phyloP scores from a whole-genome alignment of 2,113 vertebrate genomes.

The Argyrosomus japonicus region DNA sequence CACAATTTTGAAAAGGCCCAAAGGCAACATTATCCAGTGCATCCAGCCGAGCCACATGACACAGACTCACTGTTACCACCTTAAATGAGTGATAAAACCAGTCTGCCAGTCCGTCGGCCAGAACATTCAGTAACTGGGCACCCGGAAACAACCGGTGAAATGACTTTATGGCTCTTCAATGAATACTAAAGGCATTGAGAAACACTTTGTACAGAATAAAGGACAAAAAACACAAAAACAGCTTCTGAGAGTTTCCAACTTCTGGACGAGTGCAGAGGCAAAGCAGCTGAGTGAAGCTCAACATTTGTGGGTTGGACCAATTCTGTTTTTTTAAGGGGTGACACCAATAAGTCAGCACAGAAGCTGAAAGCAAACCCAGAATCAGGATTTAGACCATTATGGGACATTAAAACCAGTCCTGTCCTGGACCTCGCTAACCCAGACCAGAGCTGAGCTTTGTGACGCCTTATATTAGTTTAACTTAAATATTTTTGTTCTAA shows the following conservation, averaged over 20 bases:
- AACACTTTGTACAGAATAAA: slow-evolving; percentile 41
- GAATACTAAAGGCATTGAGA: slow-evolving; percentile 20
- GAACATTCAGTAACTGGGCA: slow-evolving; percentile 19
- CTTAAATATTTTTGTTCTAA: neutral
- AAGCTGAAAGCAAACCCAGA: neutral
- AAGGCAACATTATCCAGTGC: slow-evolving; percentile 16
- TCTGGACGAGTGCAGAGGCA: neutral
- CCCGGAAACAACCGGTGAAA: neutral
- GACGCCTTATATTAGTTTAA: too few relatives aligned
- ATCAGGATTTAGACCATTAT: neutral
- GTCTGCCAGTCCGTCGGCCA: neutral
- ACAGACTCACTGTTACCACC: slow-evolving; percentile 21
- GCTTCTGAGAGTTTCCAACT: slow-evolving; percentile 6
- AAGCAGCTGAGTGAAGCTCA: neutral
- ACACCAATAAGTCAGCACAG: neutral
- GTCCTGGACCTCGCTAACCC: neutral
- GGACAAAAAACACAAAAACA: slow-evolving; percentile 35
- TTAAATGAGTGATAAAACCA: slow-evolving; percentile 13
- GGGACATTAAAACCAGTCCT: neutral
- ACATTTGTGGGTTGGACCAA: neutral
- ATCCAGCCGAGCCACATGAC: slow-evolving; percentile 14
- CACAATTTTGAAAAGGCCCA: slow-evolving; percentile 52
- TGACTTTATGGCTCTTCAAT: slow-evolving; percentile 30
- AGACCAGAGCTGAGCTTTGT: neutral
- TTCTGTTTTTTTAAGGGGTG: neutral